phyloP scores from a whole-genome alignment of 2,888 invertebrate genomes.

The Lasioglossum villosulum region DNA sequence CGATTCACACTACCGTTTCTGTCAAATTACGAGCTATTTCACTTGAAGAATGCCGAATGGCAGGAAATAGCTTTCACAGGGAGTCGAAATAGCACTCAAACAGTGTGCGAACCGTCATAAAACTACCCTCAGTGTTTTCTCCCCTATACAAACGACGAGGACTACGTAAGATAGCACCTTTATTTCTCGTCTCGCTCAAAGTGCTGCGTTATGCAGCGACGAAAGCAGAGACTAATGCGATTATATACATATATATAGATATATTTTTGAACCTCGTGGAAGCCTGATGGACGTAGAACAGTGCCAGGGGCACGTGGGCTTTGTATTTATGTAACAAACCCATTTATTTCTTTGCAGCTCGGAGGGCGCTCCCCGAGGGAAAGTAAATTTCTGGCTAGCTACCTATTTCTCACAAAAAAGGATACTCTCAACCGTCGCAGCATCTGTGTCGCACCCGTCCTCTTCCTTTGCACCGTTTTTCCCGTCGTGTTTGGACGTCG shows the following conservation, averaged over 20 bases:
- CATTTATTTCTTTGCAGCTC: constrained; percentile 59
- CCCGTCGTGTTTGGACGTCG: constrained; percentile 2
- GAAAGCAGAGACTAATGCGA: constrained; percentile 49
- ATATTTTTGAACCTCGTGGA: constrained; percentile 37
- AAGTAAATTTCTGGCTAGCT: constrained; percentile 65
- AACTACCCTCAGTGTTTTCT: background rate
- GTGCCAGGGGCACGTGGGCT: constrained; percentile 32
- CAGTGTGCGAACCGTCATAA: constrained; percentile 7
- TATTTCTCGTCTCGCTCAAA: constrained; percentile 51
- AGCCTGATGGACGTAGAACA: constrained; percentile 34
- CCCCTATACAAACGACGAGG: background rate
- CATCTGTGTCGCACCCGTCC: constrained; percentile 15
- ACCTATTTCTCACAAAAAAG: constrained; percentile 58
- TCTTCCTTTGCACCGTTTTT: background rate
- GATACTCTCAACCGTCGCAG: constrained; percentile 24
- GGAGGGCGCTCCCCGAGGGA: constrained; percentile 38
- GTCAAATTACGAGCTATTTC: background rate
- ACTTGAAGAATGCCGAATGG: background rate
- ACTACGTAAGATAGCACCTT: constrained; percentile 20
- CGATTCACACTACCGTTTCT: background rate
- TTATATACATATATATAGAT: constrained; percentile 48
- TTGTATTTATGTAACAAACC: constrained; percentile 69
- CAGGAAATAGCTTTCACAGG: background rate
- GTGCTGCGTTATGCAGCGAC: constrained; percentile 22
- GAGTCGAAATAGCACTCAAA: constrained; percentile 4